These are phyloP conservation scores for Heliconius ethilla DNA, from an alignment of 2,888 invertebrate genomes.

Conservation along the genomic window DNA sequence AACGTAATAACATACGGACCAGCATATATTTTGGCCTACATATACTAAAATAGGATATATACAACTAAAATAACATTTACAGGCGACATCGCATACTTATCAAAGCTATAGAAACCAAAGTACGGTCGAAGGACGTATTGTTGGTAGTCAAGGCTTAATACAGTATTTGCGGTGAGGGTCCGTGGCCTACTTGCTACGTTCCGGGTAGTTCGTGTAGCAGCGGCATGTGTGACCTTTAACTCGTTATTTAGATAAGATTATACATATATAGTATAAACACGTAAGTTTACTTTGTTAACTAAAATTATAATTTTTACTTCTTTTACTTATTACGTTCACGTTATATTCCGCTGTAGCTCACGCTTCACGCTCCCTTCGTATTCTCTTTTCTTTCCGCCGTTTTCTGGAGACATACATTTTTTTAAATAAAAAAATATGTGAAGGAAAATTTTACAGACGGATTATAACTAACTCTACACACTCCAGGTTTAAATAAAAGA, in stretches of 20 bases:
- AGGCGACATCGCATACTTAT: background rate
- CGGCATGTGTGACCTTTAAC: slow-evolving; percentile 4
- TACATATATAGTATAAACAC: background rate
- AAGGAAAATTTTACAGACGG: too few relatives aligned
- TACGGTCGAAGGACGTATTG: slow-evolving; percentile 11
- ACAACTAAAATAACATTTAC: background rate
- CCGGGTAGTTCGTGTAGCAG: background rate
- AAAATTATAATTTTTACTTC: background rate
- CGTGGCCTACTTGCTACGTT: slow-evolving; percentile 22
- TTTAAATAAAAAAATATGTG: too few relatives aligned
- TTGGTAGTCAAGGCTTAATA: slow-evolving; percentile 12
- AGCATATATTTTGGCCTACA: background rate
- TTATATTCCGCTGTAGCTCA: background rate
- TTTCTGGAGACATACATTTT: too few relatives aligned
- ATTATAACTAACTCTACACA: too few relatives aligned
- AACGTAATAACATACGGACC: too few relatives aligned
- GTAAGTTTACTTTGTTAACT: background rate
- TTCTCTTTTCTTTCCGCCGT: too few relatives aligned
- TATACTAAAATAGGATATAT: background rate
- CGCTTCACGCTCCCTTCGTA: too few relatives aligned
- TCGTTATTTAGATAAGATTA: slow-evolving; percentile 17
- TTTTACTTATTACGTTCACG: background rate
- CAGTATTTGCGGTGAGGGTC: slow-evolving; percentile 16
- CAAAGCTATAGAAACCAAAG: background rate
- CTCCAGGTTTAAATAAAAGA: too few relatives aligned